Conservation (phyloP, 2,113 vertebrate species). For the Forbesichthys agassizii region DNA sequence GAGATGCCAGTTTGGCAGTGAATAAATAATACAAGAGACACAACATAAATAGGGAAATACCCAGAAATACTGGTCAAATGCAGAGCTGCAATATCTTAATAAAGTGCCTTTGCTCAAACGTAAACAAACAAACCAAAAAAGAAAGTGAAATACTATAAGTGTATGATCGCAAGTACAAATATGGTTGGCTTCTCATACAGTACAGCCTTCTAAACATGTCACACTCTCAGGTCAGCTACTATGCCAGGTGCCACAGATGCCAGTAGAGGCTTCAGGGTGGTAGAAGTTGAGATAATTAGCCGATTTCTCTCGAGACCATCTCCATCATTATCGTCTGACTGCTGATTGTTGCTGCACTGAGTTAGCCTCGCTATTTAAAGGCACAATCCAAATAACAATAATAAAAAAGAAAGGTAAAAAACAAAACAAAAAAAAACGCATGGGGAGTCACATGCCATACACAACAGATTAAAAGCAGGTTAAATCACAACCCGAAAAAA, state of each 20-base stretch:
- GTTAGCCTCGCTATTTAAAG: constrained; percentile 30
- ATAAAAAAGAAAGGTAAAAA: background rate
- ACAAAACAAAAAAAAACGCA: too few species aligned
- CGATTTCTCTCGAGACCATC: constrained; percentile 42
- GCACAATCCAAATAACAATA: background rate
- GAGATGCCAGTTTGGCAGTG: background rate
- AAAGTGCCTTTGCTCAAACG: too few species aligned
- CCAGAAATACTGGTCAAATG: too few species aligned
- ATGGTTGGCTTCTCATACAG: background rate
- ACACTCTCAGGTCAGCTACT: constrained; percentile 40
- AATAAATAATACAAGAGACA: background rate
- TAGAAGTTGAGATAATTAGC: constrained; percentile 57
- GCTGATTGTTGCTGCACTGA: constrained; percentile 15
- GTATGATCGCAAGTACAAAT: too few species aligned
- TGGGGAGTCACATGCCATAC: too few species aligned
- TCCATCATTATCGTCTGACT: constrained; percentile 47
- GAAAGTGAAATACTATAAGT: too few species aligned
- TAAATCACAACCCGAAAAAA: background rate
- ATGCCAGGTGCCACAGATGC: constrained; percentile 46
- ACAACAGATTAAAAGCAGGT: too few species aligned
- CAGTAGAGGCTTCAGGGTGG: constrained; percentile 36
- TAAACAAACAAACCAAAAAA: too few species aligned
- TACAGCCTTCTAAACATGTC: constrained; percentile 20
- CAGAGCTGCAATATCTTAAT: too few species aligned
- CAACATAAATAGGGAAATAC: too few species aligned